Base-by-base conservation (phyloP, 2,888 invertebrate species). In the Scaptomyza parva region DNA sequence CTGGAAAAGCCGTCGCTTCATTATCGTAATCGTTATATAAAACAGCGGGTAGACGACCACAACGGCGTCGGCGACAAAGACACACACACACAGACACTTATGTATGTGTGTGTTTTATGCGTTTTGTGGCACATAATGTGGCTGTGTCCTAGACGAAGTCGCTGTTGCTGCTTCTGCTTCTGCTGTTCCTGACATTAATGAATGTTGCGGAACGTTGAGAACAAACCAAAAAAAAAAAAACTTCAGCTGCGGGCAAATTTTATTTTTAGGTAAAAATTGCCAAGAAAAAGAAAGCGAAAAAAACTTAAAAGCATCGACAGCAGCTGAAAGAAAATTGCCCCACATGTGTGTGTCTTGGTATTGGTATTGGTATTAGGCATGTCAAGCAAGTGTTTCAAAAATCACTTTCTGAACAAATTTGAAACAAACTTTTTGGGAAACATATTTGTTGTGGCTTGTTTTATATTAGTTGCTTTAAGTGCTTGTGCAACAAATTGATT, bases 1-100 rank as follows among this genome's bases (percentile, higher is more conserved):
- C 77, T 83, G 80, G 66, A 81, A 81, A 81, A 63, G 81, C 73
- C 74, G 80, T 69, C 80, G 84, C 84, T 87, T 84, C 84, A 84
- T 84, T 84, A 87, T 84, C 84, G 84, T 84, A 84, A 84, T 84
- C 84, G 88, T 78, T 85, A 87, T 84, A 84, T 85, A 87, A 87
- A 84, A 85, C 84, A 84, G 84, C 86, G 86, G 86, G 84, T 67
- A 77, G 86, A 82, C 78, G 60, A 58, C 71, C 70, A 69, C 60
- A 52, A 58, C 78, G 54, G 44, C 41, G 62, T 67, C 40, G 43
- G 65, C 53, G 59, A 44, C 47, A 75, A 62, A 65, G 63, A 70
- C 83, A 71, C 14, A 14, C 35, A 35, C 35, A 33, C 33, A 28
- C 24, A 44, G 74, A 78, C 76, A 76, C 62, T 67, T 55, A 12